phyloP scores from a whole-genome alignment of 2,113 vertebrate genomes.

The Corythornis madagascariensis region DNA sequence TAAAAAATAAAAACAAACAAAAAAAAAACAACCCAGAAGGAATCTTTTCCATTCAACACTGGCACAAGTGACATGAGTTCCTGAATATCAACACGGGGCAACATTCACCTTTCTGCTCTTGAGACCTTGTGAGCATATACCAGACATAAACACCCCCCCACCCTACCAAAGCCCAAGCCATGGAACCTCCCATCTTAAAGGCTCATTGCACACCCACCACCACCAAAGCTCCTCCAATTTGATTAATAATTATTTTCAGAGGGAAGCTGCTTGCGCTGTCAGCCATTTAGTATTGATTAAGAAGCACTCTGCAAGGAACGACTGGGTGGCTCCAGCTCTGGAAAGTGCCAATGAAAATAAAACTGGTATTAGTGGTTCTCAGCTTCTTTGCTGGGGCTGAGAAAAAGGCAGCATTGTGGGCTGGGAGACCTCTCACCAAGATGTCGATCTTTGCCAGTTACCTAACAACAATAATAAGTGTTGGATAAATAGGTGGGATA shows the following conservation, averaged over 20 bases:
- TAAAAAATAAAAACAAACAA: neutral
- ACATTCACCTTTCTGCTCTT: neutral
- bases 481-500: conserved; percentile 31
- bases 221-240: neutral
- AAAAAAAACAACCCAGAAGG: neutral
- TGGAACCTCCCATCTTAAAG: neutral
- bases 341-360: conserved; percentile 60
- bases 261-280: conserved; percentile 11
- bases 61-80: neutral
- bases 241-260: conserved; percentile 17
- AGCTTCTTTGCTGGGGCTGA: conserved; percentile 2
- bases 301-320: neutral
- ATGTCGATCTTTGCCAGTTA: neutral
- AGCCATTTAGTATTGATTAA: conserved; percentile 35
- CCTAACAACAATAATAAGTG: conserved; percentile 43
- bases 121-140: accelerated
- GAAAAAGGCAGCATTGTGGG: conserved; percentile 32
- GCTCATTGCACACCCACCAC: neutral
- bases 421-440: neutral
- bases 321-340: conserved; percentile 3
- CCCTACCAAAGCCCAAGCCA: neutral
- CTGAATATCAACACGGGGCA: neutral
- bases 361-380: conserved; percentile 22
- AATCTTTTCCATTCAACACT: neutral
- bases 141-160: neutral